Percentiles rank a stretch among this genome's conserved stretches.
Evolutionary conservation across 2,113 vertebrate species (phyloP).

Genomic region (Pachypanchax playfairii): DNA sequence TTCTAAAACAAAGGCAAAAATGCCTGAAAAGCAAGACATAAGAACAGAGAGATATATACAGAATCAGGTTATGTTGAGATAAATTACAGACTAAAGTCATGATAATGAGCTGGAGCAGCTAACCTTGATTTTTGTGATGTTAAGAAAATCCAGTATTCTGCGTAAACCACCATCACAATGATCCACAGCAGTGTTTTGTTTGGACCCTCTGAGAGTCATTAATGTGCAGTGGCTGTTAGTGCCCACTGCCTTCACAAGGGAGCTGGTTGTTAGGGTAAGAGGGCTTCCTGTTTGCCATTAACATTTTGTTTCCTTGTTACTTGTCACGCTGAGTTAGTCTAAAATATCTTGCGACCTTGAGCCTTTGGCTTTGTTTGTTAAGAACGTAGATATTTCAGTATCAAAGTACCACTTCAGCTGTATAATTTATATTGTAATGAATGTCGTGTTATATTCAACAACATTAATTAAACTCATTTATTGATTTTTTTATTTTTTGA

Average conservation of each 20-base stretch:
- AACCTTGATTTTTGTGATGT: conserved; percentile 16
- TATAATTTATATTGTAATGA: background rate
- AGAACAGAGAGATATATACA: background rate
- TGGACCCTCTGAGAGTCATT: conserved; percentile 21
- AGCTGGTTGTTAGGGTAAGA: conserved; percentile 17
- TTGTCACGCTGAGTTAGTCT: background rate
- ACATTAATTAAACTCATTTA: background rate
- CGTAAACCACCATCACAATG: conserved; percentile 4
- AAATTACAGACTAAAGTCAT: background rate
- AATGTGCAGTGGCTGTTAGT: background rate
- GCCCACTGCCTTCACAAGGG: conserved; percentile 5
- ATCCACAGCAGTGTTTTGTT: conserved; percentile 12
- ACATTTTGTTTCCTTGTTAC: background rate
- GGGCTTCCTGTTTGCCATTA: conserved; percentile 1
- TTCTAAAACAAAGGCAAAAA: background rate
- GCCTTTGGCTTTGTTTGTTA: background rate
- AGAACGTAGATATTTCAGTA: background rate
- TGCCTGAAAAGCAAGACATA: background rate
- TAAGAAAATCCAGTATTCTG: background rate
- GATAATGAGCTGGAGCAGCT: background rate
- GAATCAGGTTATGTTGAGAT: background rate
- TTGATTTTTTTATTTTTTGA: no score
- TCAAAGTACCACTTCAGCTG: background rate
- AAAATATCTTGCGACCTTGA: conserved; percentile 4
- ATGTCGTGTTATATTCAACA: background rate